Evolutionary conservation across 2,888 invertebrate species (phyloP).

Genomic region (Cremastinae sp.): DNA sequence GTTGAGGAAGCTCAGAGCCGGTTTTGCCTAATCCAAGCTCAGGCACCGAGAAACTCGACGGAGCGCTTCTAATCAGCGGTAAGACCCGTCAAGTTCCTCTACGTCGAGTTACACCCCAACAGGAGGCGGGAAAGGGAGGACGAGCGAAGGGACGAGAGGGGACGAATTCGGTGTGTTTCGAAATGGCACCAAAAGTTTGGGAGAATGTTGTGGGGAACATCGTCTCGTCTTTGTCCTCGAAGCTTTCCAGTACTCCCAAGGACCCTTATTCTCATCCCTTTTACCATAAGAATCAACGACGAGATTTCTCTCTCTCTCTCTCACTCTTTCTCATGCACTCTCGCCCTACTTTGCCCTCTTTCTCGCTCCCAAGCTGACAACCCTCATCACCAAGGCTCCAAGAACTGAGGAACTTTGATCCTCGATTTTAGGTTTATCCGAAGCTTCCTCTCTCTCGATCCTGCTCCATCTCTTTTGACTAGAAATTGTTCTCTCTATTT

Average conservation of each 20-base stretch:
- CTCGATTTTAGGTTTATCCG: constrained; percentile 70
- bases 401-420: constrained; percentile 74
- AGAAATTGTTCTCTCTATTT: constrained; percentile 6
- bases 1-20: constrained; percentile 58
- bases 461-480: constrained; percentile 9
- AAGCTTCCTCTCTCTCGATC: constrained; percentile 43
- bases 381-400: constrained; percentile 63
- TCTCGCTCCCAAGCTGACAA: constrained; percentile 62
- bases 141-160: constrained; percentile 19
- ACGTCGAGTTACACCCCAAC: constrained; percentile 72
- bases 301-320: constrained; percentile 31
- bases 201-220: constrained; percentile 33
- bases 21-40: constrained; percentile 74
- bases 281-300: constrained; percentile 39
- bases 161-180: constrained; percentile 29
- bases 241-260: constrained; percentile 22
- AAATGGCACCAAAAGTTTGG: constrained; percentile 40
- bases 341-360: constrained; percentile 28
- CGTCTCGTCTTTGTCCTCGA: constrained; percentile 54
- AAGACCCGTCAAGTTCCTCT: constrained; percentile 75
- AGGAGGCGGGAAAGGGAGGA: neutral
- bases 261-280: constrained; percentile 39
- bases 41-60: constrained; percentile 73
- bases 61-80: constrained; percentile 78
- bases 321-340: constrained; percentile 29